A percentile compares a stretch with the other conserved stretches of the same genome.
Conservation (phyloP, 2,797 vertebrate species). For the Poeciliopsis infans region DNA sequence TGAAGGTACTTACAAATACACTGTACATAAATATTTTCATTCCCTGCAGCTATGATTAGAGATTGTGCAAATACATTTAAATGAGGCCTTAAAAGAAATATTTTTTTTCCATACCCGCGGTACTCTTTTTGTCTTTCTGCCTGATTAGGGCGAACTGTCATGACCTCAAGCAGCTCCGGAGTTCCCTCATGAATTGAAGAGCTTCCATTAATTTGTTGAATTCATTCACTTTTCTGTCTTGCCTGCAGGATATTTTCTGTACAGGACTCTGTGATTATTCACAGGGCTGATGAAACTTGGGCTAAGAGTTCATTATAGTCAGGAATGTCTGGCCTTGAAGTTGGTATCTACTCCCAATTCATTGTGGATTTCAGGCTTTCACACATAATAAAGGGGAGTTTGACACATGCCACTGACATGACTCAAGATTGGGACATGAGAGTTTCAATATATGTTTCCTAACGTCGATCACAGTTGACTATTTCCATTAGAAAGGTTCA, state of each 20-base stretch:
- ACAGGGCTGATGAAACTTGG: conserved; percentile 13
- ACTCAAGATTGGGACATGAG: neutral
- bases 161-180: conserved; percentile 22
- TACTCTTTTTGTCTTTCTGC: neutral
- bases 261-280: conserved; percentile 44
- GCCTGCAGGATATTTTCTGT: conserved; percentile 48
- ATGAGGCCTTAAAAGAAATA: neutral
- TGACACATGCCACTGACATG: neutral
- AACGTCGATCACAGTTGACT: neutral
- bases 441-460: neutral
- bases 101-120: neutral
- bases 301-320: conserved; percentile 4
- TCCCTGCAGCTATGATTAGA: neutral
- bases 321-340: conserved; percentile 23
- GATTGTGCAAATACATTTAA: neutral
- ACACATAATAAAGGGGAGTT: neutral
- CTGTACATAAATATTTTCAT: neutral
- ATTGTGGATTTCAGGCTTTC: neutral
- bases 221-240: conserved; percentile 30
- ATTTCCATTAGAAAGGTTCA: neutral
- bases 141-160: neutral
- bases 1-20: too few species aligned
- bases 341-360: conserved; percentile 31
- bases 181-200: conserved; percentile 32
- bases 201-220: conserved; percentile 42